Percentiles rank a stretch among this genome's conserved stretches.
Conservation (phyloP, 2,888 invertebrate genomes). For the Protonemura montana region DNA sequence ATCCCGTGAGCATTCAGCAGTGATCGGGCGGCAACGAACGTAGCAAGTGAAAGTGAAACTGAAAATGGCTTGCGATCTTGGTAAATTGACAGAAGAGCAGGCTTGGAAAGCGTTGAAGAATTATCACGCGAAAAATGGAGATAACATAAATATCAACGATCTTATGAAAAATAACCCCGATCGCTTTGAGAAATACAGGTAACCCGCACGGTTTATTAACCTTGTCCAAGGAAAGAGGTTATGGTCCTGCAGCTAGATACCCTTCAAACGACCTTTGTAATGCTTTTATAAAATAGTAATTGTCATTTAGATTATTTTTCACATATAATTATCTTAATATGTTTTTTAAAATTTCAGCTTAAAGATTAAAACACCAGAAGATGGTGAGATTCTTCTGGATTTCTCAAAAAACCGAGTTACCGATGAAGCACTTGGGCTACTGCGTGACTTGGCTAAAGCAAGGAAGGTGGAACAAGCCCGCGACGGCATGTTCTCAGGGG, state of each 20-base stretch:
- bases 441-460: slow-evolving; percentile 78
- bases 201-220: slow-evolving; percentile 51
- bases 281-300: slow-evolving; percentile 24
- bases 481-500: slow-evolving; percentile 90
- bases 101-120: slow-evolving; percentile 79
- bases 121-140: slow-evolving; percentile 74
- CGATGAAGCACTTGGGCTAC: slow-evolving; percentile 73
- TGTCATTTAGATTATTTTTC: not conserved
- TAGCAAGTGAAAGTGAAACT: not conserved
- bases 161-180: slow-evolving; percentile 81
- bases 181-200: slow-evolving; percentile 92
- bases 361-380: slow-evolving; percentile 77
- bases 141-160: slow-evolving; percentile 80
- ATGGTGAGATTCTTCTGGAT: slow-evolving; percentile 92
- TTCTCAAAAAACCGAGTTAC: slow-evolving; percentile 96
- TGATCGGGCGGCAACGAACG: not conserved
- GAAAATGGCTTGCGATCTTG: not conserved
- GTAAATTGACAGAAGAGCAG: slow-evolving; percentile 68
- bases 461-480: slow-evolving; percentile 86
- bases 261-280: slow-evolving; percentile 50
- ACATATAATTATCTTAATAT: not conserved
- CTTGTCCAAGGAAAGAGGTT: not conserved
- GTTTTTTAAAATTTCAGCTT: slow-evolving; percentile 64
- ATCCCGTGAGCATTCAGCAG: not conserved
- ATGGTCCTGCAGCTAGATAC: slow-evolving; percentile 9